Percentiles rank a stretch among this genome's conserved stretches.
These are phyloP conservation scores for Syngnathus acus DNA, from an alignment of 2,797 vertebrate genomes.

Conservation along the genomic window DNA sequence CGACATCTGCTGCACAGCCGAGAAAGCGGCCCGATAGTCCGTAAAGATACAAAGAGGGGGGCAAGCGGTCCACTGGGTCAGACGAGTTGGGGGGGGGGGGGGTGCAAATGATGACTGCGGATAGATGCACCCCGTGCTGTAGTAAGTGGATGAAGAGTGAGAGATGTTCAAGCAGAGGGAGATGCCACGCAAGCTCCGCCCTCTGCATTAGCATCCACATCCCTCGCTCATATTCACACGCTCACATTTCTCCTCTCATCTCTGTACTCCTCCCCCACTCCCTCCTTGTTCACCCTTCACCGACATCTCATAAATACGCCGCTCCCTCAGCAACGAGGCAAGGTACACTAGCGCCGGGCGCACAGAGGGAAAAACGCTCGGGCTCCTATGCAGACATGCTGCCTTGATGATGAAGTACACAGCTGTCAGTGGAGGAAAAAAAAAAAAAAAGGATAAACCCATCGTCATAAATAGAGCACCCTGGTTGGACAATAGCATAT, in stretches of 20 bases:
- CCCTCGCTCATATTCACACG: slow-evolving; percentile 44
- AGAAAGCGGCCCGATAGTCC: slow-evolving; percentile 37
- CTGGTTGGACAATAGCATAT: neutral
- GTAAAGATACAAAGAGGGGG: slow-evolving; percentile 8
- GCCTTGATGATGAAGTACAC: slow-evolving; percentile 4
- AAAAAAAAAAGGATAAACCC: neutral
- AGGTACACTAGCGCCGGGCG: slow-evolving; percentile 14
- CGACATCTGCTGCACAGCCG: slow-evolving; percentile 25
- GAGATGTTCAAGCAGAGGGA: slow-evolving; percentile 44
- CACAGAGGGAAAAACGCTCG: slow-evolving; percentile 23
- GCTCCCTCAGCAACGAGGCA: slow-evolving; percentile 49
- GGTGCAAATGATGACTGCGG: slow-evolving; percentile 29
- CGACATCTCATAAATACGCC: slow-evolving; percentile 57
- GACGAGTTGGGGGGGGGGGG: slow-evolving; percentile 5
- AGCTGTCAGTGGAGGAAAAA: neutral
- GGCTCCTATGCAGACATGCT: slow-evolving; percentile 19
- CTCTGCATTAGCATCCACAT: slow-evolving; percentile 57
- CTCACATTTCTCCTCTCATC: slow-evolving; percentile 43
- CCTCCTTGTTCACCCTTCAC: slow-evolving; percentile 65
- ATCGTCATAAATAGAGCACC: too few species aligned
- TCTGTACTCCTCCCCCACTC: slow-evolving; percentile 35
- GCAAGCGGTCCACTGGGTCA: slow-evolving; percentile 17
- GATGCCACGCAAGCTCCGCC: slow-evolving; percentile 70
- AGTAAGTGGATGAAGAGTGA: slow-evolving; percentile 25
- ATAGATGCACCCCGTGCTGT: slow-evolving; percentile 28